A percentile compares a stretch with the other conserved stretches of the same genome.
Evolutionary conservation across 2,888 invertebrate species (phyloP).

Genomic region (Onchidella celtica): DNA sequence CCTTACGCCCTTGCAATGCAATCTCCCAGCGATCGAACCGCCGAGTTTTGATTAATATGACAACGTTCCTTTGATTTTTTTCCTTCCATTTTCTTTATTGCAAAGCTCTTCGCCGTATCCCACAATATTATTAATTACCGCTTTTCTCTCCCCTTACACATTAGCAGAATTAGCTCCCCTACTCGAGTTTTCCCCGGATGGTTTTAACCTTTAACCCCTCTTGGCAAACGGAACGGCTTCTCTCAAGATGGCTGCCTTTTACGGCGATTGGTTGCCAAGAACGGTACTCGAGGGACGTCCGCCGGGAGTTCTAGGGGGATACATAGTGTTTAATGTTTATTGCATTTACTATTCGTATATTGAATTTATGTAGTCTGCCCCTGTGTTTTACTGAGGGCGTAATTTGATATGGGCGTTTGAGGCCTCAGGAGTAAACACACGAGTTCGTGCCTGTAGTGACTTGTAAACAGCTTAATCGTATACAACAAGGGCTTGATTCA

Average conservation of each 20-base stretch:
- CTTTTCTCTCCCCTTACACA: slow-evolving; percentile 44
- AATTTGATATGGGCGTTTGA: slow-evolving; percentile 31
- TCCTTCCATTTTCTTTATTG: slow-evolving; percentile 29
- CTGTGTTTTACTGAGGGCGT: background rate
- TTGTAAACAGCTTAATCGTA: slow-evolving; percentile 18
- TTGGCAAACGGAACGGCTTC: slow-evolving; percentile 18
- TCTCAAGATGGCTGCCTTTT: slow-evolving; percentile 44
- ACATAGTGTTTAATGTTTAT: slow-evolving; percentile 32
- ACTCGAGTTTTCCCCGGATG: slow-evolving; percentile 27
- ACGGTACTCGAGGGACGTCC: background rate
- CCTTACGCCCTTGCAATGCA: slow-evolving; percentile 33
- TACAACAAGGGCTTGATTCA: background rate
- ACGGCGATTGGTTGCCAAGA: slow-evolving; percentile 28
- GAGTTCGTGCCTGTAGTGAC: slow-evolving; percentile 1
- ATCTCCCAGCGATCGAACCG: slow-evolving; percentile 27
- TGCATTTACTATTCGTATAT: slow-evolving; percentile 15
- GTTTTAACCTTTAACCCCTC: slow-evolving; percentile 41
- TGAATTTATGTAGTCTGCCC: slow-evolving; percentile 3
- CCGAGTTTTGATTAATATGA: slow-evolving; percentile 48
- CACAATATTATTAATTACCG: slow-evolving; percentile 51
- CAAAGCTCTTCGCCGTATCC: slow-evolving; percentile 29
- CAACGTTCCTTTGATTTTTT: slow-evolving; percentile 33
- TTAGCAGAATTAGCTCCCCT: slow-evolving; percentile 51
- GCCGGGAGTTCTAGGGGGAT: background rate
- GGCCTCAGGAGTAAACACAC: background rate